Base-by-base conservation (phyloP, 2,797 vertebrate species). In the Loris lydekkerianus region DNA sequence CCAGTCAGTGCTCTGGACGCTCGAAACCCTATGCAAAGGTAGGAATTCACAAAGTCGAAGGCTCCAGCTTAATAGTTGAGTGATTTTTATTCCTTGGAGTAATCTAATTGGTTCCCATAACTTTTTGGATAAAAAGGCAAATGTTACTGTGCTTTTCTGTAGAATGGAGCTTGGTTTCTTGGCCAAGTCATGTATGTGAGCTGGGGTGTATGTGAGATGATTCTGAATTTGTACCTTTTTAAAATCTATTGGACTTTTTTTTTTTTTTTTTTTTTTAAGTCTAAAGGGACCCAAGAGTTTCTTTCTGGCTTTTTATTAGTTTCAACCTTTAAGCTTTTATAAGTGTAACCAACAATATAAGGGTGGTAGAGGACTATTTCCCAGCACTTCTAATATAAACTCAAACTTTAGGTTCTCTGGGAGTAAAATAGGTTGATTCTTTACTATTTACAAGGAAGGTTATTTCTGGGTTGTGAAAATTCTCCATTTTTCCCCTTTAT, bases 81-180 rank as follows among this genome's bases (percentile, higher is more conserved):
- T 95, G 92, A 67, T 87, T 61, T 97, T 95, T 81, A 56, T 93
- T 96, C 85, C 53, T 96, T 82, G 18, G 67, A 94, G 85, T 14
- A 1, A 89, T 72, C 84, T 77, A 96, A 72, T 97, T 83, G 61
- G 65, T 80, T 95, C 86, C 91, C 29, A 5, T 97, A 61, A 65
- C 93, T 94, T 97, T 96, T 91, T 2, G 15, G 65, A 96, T 63
- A 29, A 82, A 11, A 60, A 97, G 88, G 81, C 84, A 89, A 89
- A 82, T 84, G 0, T 31, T 80, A 53, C 31, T 15, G 7, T 83
- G 31, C 29, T 84, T 93, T 91, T 87, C n/a, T 67, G 25, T 46
- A 23, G 21, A 65, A 86, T 67, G n/a, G 40, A 15, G 29, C 29
- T 75, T 46, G 80, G 94, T 97, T 89, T 94, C 95, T 96, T 84